Evolutionary conservation across 2,888 invertebrate genomes (phyloP).

Genomic region (Galeopsomyia nigrocyanea): DNA sequence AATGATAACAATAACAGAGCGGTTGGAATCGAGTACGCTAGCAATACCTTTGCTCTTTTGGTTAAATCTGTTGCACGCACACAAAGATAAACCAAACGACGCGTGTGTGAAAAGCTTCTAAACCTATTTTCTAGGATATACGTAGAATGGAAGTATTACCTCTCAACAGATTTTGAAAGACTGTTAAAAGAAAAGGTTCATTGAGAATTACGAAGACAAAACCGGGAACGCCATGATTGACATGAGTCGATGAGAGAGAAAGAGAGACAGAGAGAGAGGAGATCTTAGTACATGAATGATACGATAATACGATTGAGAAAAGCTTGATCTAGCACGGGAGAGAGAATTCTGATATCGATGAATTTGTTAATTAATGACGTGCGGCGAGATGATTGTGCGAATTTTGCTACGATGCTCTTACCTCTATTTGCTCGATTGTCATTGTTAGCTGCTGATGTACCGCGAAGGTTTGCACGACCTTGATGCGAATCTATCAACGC

Average conservation of each 20-base stretch:
- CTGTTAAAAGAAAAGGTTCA: conserved; percentile 58
- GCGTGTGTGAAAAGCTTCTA: conserved; percentile 46
- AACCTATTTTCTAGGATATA: conserved; percentile 49
- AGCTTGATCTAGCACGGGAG: not conserved
- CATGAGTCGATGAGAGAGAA: conserved; percentile 33
- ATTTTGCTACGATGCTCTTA: conserved; percentile 51
- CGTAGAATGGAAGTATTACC: conserved; percentile 57
- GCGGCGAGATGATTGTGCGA: conserved; percentile 56
- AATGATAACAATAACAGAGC: not conserved
- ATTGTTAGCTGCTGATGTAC: conserved; percentile 61
- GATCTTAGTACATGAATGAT: conserved; percentile 38
- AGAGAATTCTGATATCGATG: conserved; percentile 42
- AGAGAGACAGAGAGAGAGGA: no score
- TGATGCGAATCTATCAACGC: conserved; percentile 73
- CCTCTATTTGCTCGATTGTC: conserved; percentile 67
- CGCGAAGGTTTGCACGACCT: conserved; percentile 66
- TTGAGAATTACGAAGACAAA: conserved; percentile 31
- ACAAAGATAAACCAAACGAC: conserved; percentile 45
- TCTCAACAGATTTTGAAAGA: conserved; percentile 64
- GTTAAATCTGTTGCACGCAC: conserved; percentile 34
- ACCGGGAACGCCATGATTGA: conserved; percentile 22
- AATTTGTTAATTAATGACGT: conserved; percentile 25
- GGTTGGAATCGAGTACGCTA: conserved; percentile 14
- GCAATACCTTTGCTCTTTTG: conserved; percentile 42
- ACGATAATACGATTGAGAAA: not conserved